phyloP scores from a whole-genome alignment of 2,888 invertebrate genomes.

The Xylota segnis region DNA sequence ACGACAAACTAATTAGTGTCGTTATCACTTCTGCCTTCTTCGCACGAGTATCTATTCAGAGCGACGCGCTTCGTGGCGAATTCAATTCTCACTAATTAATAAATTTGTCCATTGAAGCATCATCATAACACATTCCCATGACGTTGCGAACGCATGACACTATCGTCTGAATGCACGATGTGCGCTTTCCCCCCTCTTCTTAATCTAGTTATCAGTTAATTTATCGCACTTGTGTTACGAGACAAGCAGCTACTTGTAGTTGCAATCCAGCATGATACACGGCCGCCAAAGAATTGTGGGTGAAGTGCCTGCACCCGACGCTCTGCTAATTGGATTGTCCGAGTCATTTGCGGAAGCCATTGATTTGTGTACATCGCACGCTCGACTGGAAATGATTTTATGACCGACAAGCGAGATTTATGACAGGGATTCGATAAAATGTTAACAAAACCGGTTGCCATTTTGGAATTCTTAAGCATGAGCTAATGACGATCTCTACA shows the following conservation, averaged over 20 bases:
- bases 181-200: slow-evolving; percentile 2
- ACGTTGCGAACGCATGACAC: slow-evolving; percentile 1
- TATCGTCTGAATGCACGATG: slow-evolving; percentile 9
- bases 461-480: not conserved
- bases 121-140: slow-evolving; percentile 3
- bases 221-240: slow-evolving; percentile 15
- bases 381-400: slow-evolving; percentile 5
- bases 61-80: slow-evolving; percentile 7
- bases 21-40: slow-evolving; percentile 8
- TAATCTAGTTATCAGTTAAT: slow-evolving; percentile 13
- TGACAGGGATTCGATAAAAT: not conserved
- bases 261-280: slow-evolving; percentile 1
- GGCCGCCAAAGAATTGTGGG: slow-evolving; percentile 13
- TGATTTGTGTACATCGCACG: slow-evolving; percentile 4
- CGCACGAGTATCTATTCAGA: slow-evolving; percentile 7
- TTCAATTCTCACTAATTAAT: slow-evolving; percentile 14
- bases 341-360: slow-evolving; percentile 10
- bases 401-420: not conserved
- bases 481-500: not conserved
- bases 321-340: slow-evolving; percentile 9
- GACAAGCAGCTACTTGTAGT: not conserved
- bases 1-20: slow-evolving; percentile 21
- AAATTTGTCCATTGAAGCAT: not conserved
- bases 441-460: slow-evolving; percentile 1
- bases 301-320: not conserved